Conservation (phyloP, 2,888 invertebrate genomes). For the Sphecodes monilicornis region DNA sequence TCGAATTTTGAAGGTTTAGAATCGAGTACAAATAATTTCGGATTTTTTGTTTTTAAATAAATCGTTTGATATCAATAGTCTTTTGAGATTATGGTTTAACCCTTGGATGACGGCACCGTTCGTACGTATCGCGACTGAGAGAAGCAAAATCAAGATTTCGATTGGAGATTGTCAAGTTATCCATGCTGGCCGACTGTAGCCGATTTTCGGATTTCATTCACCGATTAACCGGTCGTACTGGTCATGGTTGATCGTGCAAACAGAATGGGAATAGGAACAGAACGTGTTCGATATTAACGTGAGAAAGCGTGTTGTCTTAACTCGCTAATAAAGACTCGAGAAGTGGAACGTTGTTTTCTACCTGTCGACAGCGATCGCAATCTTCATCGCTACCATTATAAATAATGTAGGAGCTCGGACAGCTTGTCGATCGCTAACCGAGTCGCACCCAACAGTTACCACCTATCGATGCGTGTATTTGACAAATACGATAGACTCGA, state of each 20-base stretch:
- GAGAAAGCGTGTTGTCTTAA: background rate
- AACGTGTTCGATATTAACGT: slow-evolving; percentile 1
- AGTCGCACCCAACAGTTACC: background rate
- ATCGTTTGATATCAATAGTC: background rate
- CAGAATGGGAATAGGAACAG: background rate
- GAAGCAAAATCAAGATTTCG: background rate
- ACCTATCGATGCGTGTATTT: background rate
- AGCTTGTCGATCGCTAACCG: background rate
- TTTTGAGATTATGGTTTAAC: background rate
- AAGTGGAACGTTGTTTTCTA: background rate
- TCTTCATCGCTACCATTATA: background rate
- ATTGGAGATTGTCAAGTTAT: background rate
- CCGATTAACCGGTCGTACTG: background rate
- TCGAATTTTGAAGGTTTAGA: too few relatives aligned
- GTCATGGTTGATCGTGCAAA: background rate
- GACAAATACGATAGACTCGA: background rate
- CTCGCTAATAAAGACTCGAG: background rate
- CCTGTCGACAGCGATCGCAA: background rate
- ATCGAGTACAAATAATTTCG: too few relatives aligned
- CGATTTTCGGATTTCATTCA: slow-evolving; percentile 53
- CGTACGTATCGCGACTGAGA: background rate
- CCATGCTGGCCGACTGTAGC: slow-evolving; percentile 31
- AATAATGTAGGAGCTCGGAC: background rate
- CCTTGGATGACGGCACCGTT: background rate
- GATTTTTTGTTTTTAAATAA: too few relatives aligned